These are phyloP conservation scores for Cephalopterus ornatus DNA, from an alignment of 2,113 vertebrate species.

Conservation along the genomic window DNA sequence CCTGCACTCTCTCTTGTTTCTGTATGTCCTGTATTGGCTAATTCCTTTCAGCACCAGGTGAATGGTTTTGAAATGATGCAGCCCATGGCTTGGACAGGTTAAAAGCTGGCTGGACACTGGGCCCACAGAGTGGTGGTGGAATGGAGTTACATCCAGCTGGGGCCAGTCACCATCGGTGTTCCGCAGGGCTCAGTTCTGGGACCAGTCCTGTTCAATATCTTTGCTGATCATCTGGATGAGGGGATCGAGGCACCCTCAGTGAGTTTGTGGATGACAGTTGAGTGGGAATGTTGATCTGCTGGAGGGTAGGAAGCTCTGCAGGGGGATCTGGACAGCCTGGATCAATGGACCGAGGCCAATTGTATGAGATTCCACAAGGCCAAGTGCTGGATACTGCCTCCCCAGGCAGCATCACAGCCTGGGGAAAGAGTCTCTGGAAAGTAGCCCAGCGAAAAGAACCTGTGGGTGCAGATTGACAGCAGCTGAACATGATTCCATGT, in stretches of 20 bases:
- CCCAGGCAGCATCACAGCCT: not conserved
- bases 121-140: not conserved
- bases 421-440: not conserved
- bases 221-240: not conserved
- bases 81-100: not conserved
- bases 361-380: not conserved
- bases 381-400: not conserved
- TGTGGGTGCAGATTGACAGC: not conserved
- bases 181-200: not conserved
- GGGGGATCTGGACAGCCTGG: not conserved
- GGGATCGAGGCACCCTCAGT: not conserved
- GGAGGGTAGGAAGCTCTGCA: not conserved
- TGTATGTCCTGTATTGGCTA: not conserved
- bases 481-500: not conserved
- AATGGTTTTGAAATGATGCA: not conserved
- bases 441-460: not conserved
- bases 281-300: not conserved
- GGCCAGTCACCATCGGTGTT: too few species aligned
- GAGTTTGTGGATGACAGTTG: too few species aligned
- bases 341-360: not conserved
- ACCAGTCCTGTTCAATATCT: not conserved
- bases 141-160: not conserved
- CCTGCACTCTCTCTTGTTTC: not conserved
- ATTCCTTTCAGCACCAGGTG: not conserved
- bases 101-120: not conserved